Evolutionary conservation across 92 coral and sea anemone species (phyloP), one percentile per base, ranked within the genome.

Genomic region (Zoanthus gigantus): DNA sequence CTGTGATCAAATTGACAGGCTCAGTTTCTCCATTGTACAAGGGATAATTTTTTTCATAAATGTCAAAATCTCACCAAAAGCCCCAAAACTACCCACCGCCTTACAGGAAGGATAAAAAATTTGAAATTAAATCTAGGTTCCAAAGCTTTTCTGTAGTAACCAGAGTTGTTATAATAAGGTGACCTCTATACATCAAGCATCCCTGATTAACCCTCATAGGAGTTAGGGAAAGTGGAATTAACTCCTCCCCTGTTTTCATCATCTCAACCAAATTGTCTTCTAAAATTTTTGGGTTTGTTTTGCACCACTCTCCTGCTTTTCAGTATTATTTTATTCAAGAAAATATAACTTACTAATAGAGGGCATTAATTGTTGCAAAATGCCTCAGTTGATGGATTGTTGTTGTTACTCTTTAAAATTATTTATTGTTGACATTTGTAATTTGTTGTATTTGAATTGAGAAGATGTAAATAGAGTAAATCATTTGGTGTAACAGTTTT

Each of bases 191-290:
- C 58, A 53, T 53, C 58, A 53, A 53, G 58, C 58, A 53, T 53
- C 58, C 58, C 58, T 53, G 58, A 53, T 53, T 53, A 53, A 53
- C 58, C 58, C 58, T 53, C 58, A 8, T 53, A 53, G 58, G 58
- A 53, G 58, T 53, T 53, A 53, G 58, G 58, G 58, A 53, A 53
- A 53, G 58, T 53, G 58, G 58, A 13, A 74, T 54, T 44, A 44
- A 73, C 78, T 50, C 78, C 78, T 73, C 47, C 28, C 53, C 79
- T 74, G 50, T 74, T 74, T 74, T 74, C 79, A 74, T 74, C 79
- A 32, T 44, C 79, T 74, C 54, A 16, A 13, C 2, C 34, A 74
- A 53, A 53, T 6, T 53, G 15, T 53, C 10, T 53, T 53, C 15
- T 13, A 53, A 53, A 53, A 53, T 53, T 53, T 53, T 53, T 53